Conservation (phyloP, 2,113 vertebrate genomes). For the Bettongia penicillata region DNA sequence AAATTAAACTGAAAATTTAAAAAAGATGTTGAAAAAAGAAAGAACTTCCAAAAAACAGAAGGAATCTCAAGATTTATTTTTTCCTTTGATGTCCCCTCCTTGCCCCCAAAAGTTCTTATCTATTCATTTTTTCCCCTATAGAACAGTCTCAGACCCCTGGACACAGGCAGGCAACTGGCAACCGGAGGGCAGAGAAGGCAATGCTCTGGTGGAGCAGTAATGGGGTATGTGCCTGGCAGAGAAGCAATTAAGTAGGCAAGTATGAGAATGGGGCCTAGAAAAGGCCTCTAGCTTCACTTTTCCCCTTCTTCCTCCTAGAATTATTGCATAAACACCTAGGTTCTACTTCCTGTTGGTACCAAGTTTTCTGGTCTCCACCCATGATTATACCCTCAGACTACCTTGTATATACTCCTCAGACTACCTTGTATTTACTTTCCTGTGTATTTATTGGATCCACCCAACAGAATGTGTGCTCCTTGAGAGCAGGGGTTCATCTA, state of each 20-base stretch:
- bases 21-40: background rate
- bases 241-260: background rate
- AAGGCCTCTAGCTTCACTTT: background rate
- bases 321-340: background rate
- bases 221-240: background rate
- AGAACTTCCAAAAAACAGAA: background rate
- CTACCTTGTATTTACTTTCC: background rate
- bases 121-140: background rate
- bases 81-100: background rate
- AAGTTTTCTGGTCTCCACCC: background rate
- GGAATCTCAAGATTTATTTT: background rate
- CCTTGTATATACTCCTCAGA: background rate
- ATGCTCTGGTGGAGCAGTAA: background rate
- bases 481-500: background rate
- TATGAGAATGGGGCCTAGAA: background rate
- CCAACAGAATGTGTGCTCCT: background rate
- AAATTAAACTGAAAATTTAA: background rate
- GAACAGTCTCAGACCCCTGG: background rate
- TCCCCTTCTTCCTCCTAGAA: background rate
- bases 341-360: background rate
- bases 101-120: background rate
- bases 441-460: background rate
- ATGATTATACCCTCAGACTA: background rate
- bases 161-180: background rate
- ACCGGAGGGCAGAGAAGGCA: background rate